Conservation (phyloP, 2,113 vertebrate genomes). For the Amphiprion percula region DNA sequence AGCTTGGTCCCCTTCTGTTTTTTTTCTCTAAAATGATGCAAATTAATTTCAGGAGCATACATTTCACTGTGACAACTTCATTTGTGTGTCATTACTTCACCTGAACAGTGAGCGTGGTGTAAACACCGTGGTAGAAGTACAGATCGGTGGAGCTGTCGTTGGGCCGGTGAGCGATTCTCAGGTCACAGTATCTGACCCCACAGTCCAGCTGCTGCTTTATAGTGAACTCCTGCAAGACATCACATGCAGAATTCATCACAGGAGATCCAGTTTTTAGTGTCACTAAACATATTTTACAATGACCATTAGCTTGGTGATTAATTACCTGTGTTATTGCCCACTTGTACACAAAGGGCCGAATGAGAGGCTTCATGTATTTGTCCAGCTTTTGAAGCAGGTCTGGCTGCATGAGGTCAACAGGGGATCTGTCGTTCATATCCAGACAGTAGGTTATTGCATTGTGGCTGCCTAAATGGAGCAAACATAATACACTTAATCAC, state of each 20-base stretch:
- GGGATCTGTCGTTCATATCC: slow-evolving; percentile 84
- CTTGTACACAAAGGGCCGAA: slow-evolving; percentile 87
- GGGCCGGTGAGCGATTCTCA: slow-evolving; percentile 85
- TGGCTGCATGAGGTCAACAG: slow-evolving; percentile 84
- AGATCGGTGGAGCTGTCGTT: slow-evolving; percentile 83
- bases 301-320: not conserved
- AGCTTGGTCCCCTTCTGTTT: not conserved
- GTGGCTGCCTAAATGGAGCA: slow-evolving; percentile 81
- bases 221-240: slow-evolving; percentile 75
- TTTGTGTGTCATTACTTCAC: slow-evolving; percentile 55
- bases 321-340: slow-evolving; percentile 86
- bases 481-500: not conserved
- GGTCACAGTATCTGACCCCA: slow-evolving; percentile 86
- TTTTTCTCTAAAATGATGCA: not conserved
- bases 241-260: not conserved
- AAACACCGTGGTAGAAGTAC: slow-evolving; percentile 87
- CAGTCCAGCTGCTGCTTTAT: slow-evolving; percentile 85
- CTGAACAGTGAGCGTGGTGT: slow-evolving; percentile 86
- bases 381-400: slow-evolving; percentile 86
- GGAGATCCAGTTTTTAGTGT: not conserved
- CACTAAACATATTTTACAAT: not conserved
- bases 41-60: not conserved
- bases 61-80: not conserved
- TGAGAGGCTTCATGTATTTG: slow-evolving; percentile 85
- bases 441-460: slow-evolving; percentile 87